These are phyloP conservation scores for Aphelocoma californica DNA, from an alignment of 2,797 vertebrate species.

Conservation along the genomic window DNA sequence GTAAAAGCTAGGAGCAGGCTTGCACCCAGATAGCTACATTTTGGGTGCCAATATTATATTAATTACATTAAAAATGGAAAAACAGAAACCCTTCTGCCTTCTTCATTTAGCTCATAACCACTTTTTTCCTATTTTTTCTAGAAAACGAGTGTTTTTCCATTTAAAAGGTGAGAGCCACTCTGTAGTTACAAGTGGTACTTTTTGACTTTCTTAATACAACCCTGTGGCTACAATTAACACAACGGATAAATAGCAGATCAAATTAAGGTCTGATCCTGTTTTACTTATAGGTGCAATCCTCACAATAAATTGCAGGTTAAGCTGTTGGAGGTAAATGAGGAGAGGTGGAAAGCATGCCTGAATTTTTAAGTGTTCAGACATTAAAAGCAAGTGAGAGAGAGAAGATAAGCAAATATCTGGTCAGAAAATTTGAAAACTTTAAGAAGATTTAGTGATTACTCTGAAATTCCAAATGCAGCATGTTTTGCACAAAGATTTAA, in stretches of 20 bases:
- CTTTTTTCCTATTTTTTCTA: constrained; percentile 31
- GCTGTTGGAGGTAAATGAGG: constrained; percentile 47
- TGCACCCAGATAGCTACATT: constrained; percentile 38
- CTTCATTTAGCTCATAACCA: constrained; percentile 51
- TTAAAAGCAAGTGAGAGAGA: background rate
- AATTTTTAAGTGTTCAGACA: constrained; percentile 32
- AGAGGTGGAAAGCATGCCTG: constrained; percentile 20
- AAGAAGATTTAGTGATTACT: background rate
- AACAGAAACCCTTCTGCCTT: constrained; percentile 53
- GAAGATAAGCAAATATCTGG: background rate
- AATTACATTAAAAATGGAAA: constrained; percentile 65
- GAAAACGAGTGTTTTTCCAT: constrained; percentile 63
- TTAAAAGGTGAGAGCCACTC: constrained; percentile 69
- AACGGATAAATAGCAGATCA: constrained; percentile 61
- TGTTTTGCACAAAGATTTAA: background rate
- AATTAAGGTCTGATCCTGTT: constrained; percentile 66
- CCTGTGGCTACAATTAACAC: constrained; percentile 70
- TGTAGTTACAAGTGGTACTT: constrained; percentile 66
- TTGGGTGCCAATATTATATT: constrained; percentile 42
- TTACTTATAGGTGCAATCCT: constrained; percentile 33
- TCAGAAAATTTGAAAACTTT: background rate
- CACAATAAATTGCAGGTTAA: constrained; percentile 47
- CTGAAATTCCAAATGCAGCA: background rate
- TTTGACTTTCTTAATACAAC: constrained; percentile 68
- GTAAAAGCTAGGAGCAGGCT: background rate